Conservation (phyloP, 2,797 vertebrate species). For the Cyclopterus lumpus region DNA sequence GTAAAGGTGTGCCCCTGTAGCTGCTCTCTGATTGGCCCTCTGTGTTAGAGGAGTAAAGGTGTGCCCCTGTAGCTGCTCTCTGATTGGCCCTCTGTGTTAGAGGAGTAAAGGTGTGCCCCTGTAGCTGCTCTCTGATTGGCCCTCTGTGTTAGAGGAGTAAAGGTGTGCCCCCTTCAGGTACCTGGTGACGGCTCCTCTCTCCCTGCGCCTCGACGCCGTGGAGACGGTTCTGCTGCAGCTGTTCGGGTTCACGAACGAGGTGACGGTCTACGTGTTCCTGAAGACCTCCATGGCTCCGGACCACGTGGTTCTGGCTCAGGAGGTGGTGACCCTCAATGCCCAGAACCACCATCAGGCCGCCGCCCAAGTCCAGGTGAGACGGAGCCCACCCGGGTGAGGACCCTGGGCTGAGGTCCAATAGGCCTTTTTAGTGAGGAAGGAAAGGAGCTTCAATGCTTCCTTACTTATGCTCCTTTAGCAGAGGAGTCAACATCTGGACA, state of each 20-base stretch:
- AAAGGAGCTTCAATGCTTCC: too few relatives aligned
- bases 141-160: too few relatives aligned
- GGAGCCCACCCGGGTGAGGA: neutral
- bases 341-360: conserved; percentile 84
- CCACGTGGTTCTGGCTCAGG: conserved; percentile 67
- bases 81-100: too few relatives aligned
- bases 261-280: conserved; percentile 79
- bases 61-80: too few relatives aligned
- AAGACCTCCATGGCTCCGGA: conserved; percentile 85
- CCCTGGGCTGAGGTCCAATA: neutral
- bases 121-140: too few relatives aligned
- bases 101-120: too few relatives aligned
- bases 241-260: conserved; percentile 83
- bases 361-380: conserved; percentile 83
- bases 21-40: too few relatives aligned
- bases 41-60: too few relatives aligned
- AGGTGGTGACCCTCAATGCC: conserved; percentile 74
- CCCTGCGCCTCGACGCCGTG: conserved; percentile 82
- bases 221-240: conserved; percentile 89
- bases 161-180: conserved; percentile 80
- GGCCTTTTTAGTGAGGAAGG: too few relatives aligned
- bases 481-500: too few relatives aligned
- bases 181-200: conserved; percentile 88
- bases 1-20: neutral
- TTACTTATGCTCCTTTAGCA: too few relatives aligned